A percentile compares a stretch with the other conserved stretches of the same genome.
Evolutionary conservation across 1,140 invertebrate species (phyloP).

Genomic region (Orussus abietinus): DNA sequence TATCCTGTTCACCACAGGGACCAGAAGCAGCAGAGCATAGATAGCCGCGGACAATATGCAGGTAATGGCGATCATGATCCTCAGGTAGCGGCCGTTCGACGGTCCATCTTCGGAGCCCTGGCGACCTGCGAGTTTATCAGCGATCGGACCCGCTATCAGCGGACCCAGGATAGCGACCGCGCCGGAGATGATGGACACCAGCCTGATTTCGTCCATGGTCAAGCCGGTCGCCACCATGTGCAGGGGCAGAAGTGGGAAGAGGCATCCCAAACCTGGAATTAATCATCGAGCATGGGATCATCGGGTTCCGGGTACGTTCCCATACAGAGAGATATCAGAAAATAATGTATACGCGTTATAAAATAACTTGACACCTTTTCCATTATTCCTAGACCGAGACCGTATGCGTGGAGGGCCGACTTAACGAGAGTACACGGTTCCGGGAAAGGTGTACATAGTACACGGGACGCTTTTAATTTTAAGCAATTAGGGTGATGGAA

Average conservation of each 20-base stretch:
- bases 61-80: constrained; percentile 65
- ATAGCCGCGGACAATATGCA: constrained; percentile 65
- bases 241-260: constrained; percentile 70
- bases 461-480: too few relatives aligned
- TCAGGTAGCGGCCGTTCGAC: constrained; percentile 55
- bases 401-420: too few relatives aligned
- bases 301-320: too few relatives aligned
- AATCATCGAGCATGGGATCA: too few relatives aligned
- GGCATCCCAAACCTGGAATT: constrained; percentile 66
- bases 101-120: constrained; percentile 42
- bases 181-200: constrained; percentile 71
- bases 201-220: constrained; percentile 63
- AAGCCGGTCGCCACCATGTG: constrained; percentile 71
- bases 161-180: constrained; percentile 68
- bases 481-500: too few relatives aligned
- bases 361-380: too few relatives aligned
- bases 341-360: too few relatives aligned
- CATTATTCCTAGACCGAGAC: too few relatives aligned
- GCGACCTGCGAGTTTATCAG: constrained; percentile 56
- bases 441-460: too few relatives aligned
- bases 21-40: constrained; percentile 62
- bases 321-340: too few relatives aligned
- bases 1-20: constrained; percentile 60
- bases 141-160: constrained; percentile 62
- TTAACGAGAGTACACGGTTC: too few relatives aligned